A percentile compares a stretch with the other conserved stretches of the same genome.
These are phyloP conservation scores for Ceratotherium simum DNA, from an alignment of 2,113 vertebrate species.

Conservation along the genomic window DNA sequence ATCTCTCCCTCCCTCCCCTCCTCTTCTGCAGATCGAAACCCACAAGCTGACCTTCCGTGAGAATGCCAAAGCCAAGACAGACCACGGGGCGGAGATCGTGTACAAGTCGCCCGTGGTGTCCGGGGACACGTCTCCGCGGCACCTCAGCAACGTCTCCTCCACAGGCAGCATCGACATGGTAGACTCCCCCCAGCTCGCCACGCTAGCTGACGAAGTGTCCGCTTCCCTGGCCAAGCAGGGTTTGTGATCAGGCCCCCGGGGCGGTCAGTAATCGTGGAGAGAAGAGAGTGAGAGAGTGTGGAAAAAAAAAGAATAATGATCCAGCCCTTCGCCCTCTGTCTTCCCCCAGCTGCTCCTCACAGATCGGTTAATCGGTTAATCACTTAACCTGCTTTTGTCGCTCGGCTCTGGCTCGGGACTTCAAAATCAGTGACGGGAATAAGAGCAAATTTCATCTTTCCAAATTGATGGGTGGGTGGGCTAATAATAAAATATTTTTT, in stretches of 20 bases:
- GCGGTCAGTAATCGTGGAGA: conserved; percentile 28
- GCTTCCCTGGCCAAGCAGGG: conserved; percentile 98
- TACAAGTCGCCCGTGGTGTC: conserved; percentile 92
- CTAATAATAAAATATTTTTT: conserved; percentile 67
- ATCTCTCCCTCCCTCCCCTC: accelerated
- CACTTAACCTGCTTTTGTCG: conserved; percentile 86
- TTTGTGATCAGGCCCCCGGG: conserved; percentile 92
- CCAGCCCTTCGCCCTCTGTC: conserved; percentile 88
- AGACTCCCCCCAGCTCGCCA: conserved; percentile 97
- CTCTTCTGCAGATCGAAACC: conserved; percentile 91
- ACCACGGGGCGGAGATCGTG: conserved; percentile 98
- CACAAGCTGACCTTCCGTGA: conserved; percentile 98
- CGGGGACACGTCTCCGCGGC: conserved; percentile 94
- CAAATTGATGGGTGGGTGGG: conserved; percentile 71
- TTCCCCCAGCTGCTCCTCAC: conserved; percentile 89
- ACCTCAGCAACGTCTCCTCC: conserved; percentile 98
- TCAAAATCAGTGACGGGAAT: conserved; percentile 84
- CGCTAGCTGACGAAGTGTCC: conserved; percentile 97
- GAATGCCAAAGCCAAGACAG: conserved; percentile 97
- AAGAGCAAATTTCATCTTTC: conserved; percentile 83
- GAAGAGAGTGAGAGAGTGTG: conserved; percentile 74
- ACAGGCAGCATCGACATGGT: conserved; percentile 98
- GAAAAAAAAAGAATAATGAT: conserved; percentile 85
- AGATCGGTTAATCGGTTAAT: conserved; percentile 66
- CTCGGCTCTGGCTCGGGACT: conserved; percentile 86